A percentile compares a stretch with the other conserved stretches of the same genome.
Conservation (phyloP, 2,888 invertebrate species). For the Drosophila neotestacea region DNA sequence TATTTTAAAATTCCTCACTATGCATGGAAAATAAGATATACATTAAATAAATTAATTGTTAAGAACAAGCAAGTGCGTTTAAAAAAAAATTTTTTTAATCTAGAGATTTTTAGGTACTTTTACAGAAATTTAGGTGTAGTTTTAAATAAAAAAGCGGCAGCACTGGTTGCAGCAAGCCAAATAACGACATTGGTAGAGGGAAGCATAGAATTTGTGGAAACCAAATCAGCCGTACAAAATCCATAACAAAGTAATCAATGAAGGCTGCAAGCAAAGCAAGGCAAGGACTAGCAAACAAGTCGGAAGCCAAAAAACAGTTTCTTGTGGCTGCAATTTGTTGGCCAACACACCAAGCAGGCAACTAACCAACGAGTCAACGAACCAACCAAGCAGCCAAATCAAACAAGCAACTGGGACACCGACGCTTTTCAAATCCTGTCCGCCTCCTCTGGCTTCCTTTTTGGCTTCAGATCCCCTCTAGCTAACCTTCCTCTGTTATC, state of each 20-base stretch:
- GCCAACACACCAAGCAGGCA: slow-evolving; percentile 65
- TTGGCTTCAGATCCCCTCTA: slow-evolving; percentile 15
- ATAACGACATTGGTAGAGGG: slow-evolving; percentile 31
- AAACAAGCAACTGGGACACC: slow-evolving; percentile 63
- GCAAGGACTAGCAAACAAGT: slow-evolving; percentile 47
- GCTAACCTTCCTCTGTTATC: background rate
- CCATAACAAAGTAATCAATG: slow-evolving; percentile 81
- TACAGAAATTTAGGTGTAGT: too few relatives aligned
- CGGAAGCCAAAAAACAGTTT: slow-evolving; percentile 65
- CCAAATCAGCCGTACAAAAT: slow-evolving; percentile 70
- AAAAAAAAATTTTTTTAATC: too few relatives aligned
- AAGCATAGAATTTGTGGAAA: slow-evolving; percentile 44
- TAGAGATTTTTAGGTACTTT: too few relatives aligned
- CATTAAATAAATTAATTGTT: too few relatives aligned
- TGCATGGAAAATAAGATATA: too few relatives aligned
- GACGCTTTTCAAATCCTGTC: slow-evolving; percentile 36
- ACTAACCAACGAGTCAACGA: slow-evolving; percentile 16
- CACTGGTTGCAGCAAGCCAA: slow-evolving; percentile 28
- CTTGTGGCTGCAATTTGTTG: slow-evolving; percentile 78
- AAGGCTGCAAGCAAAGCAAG: slow-evolving; percentile 51
- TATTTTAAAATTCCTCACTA: too few relatives aligned
- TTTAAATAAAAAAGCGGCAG: too few relatives aligned
- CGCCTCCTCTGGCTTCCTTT: slow-evolving; percentile 53
- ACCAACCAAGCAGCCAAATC: slow-evolving; percentile 56
- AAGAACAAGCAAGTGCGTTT: too few relatives aligned